Evolutionary conservation across 2,888 invertebrate genomes (phyloP), one percentile per base, ranked within the genome.

Genomic region (Chydorus sphaericus): DNA sequence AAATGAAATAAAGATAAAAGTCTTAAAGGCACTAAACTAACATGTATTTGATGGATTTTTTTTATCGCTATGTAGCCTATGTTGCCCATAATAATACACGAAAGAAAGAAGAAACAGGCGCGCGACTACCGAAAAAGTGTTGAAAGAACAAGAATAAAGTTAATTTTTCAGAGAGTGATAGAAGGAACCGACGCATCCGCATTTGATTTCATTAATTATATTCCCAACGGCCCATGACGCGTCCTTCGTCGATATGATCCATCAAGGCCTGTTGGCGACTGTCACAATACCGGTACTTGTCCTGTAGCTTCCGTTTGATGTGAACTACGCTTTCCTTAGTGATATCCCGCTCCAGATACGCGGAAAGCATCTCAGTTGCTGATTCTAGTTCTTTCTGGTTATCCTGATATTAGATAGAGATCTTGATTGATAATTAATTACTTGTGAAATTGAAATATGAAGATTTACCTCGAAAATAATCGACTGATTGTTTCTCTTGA

Each of bases 261-360:
- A 97, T 75, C 63, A 98, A 77, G 62, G 91, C 93, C 75, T 91
- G 89, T 65, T 97, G 82, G 66, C 98, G 82, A 71, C 88, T 90
- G 74, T 97, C 96, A 76, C 97, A 98, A 73, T 98, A 98, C 91
- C 91, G 86, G 74, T 90, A 92, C 75, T 94, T 94, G 70, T 96
- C 94, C 75, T 93, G 92, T 67, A 97, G 96, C 75, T 93, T 96
- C 74, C 96, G 96, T 73, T 97, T 97, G 70, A 97, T 92, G 69
- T 92, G 92, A 63, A 88, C 87, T 66, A 97, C 78, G 76, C 96
- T 93, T 74, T 96, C 94, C 66, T 87, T 87, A 62, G 94, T 93
- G 70, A 97, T 92, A 74, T 98, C 96, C 67, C 94, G 77, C 77
- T 98, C 97, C 66, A 98, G 80, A 75, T 94, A 96, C 75, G 94